These are phyloP conservation scores for Drosophila oshimai DNA, from an alignment of 1,140 invertebrate species.

Conservation along the genomic window DNA sequence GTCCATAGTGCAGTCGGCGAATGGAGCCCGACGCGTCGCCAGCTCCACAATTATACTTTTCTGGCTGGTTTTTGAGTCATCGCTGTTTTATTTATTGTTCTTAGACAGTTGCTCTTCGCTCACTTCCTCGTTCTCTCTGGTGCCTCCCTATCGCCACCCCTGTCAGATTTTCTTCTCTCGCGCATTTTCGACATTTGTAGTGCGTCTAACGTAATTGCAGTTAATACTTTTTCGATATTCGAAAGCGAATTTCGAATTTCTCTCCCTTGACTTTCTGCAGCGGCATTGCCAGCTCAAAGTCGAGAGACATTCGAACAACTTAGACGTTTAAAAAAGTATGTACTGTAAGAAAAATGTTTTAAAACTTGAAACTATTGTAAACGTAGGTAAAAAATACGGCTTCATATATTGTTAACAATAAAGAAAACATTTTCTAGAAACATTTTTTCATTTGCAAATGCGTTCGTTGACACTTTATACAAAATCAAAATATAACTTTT, in stretches of 20 bases:
- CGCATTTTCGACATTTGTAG: constrained; percentile 8
- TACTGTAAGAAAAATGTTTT: too few species aligned
- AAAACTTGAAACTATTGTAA: too few species aligned
- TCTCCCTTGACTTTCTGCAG: not conserved
- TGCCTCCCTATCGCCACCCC: not conserved
- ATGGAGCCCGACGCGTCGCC: constrained; percentile 50
- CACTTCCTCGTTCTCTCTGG: not conserved
- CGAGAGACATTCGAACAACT: too few species aligned
- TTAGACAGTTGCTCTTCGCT: constrained; percentile 18
- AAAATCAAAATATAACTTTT: too few species aligned
- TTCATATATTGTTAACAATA: too few species aligned
- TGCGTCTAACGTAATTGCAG: constrained; percentile 56
- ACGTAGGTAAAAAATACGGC: too few species aligned
- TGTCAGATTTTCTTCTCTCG: not conserved
- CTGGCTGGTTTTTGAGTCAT: constrained; percentile 62
- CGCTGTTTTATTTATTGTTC: constrained; percentile 58
- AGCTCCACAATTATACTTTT: constrained; percentile 63
- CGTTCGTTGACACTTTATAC: too few species aligned
- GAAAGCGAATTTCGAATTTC: constrained; percentile 29
- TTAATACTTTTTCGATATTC: constrained; percentile 67
- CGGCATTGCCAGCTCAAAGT: constrained; percentile 17
- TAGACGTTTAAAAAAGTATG: too few species aligned
- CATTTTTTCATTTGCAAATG: too few species aligned
- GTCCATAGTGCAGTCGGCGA: not conserved
- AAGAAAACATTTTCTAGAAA: too few species aligned